phyloP scores from a whole-genome alignment of 2,113 vertebrate genomes.

The Caloenas nicobarica region DNA sequence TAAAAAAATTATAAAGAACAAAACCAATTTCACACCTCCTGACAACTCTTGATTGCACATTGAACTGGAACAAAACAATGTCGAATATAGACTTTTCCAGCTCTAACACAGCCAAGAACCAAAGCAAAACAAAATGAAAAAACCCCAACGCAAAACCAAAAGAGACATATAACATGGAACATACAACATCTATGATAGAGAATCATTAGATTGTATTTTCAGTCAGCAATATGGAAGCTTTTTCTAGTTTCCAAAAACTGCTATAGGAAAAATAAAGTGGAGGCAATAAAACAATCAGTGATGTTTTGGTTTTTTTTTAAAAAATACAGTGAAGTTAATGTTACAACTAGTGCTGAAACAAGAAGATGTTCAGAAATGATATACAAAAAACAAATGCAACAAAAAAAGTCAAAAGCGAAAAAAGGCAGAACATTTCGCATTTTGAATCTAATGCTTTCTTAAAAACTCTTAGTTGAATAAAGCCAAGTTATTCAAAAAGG shows the following conservation, averaged over 20 bases:
- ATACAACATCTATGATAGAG: conserved; percentile 34
- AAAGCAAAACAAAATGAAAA: not conserved
- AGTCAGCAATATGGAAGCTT: conserved; percentile 19
- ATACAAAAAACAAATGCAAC: not conserved
- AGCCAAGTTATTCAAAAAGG: not conserved
- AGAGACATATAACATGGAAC: conserved; percentile 50
- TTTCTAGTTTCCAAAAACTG: conserved; percentile 26
- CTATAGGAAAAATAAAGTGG: not conserved
- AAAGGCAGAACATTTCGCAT: conserved; percentile 31
- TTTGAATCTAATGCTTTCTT: not conserved
- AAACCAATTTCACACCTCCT: conserved; percentile 55
- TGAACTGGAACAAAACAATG: conserved; percentile 38
- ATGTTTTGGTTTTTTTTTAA: not conserved
- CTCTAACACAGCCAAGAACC: not conserved
- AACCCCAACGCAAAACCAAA: not conserved
- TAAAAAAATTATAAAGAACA: conserved; percentile 54
- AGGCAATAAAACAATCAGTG: not conserved
- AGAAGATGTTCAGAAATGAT: conserved; percentile 15
- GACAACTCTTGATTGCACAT: conserved; percentile 43
- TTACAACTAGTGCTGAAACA: conserved; percentile 34
- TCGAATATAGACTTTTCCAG: conserved; percentile 47
- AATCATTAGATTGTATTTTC: conserved; percentile 39
- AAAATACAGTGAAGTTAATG: conserved; percentile 18
- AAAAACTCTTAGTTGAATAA: not conserved
- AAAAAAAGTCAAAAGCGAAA: conserved; percentile 12